A percentile compares a stretch with the other conserved stretches of the same genome.
Conservation (phyloP, 2,113 vertebrate genomes). For the Ammodytes marinus region DNA sequence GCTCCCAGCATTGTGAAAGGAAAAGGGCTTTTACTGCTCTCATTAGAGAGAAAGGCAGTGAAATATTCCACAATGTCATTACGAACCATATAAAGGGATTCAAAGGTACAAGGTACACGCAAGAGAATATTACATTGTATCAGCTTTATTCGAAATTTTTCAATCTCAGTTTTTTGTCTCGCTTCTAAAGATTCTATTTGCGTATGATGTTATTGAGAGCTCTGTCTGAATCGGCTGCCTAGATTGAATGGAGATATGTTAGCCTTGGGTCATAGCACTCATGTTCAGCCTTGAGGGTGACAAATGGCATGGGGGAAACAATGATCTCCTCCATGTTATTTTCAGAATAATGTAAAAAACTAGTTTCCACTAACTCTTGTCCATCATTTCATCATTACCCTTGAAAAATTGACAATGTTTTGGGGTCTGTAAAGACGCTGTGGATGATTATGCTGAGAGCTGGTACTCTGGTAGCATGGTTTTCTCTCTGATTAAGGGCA, state of each 20-base stretch:
- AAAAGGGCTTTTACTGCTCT: constrained; percentile 43
- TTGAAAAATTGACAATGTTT: constrained; percentile 25
- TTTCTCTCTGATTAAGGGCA: constrained; percentile 14
- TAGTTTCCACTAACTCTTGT: constrained; percentile 9
- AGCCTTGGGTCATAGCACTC: constrained; percentile 56
- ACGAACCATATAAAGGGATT: constrained; percentile 1
- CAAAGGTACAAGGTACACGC: not conserved
- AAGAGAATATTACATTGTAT: constrained; percentile 9
- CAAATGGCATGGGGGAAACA: constrained; percentile 28
- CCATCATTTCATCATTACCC: constrained; percentile 24
- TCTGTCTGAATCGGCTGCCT: constrained; percentile 11
- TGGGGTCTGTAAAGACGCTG: not conserved
- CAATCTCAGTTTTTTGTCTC: not conserved
- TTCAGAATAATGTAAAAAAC: constrained; percentile 47
- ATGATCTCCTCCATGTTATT: constrained; percentile 48
- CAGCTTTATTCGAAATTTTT: not conserved
- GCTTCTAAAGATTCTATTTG: constrained; percentile 4
- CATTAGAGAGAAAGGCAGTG: constrained; percentile 48
- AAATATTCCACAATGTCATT: constrained; percentile 51
- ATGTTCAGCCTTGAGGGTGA: constrained; percentile 56
- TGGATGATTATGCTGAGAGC: not conserved
- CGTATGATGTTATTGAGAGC: constrained; percentile 24
- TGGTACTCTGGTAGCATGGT: not conserved
- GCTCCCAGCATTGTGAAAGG: constrained; percentile 53
- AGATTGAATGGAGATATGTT: constrained; percentile 65